Percentiles rank a stretch among this genome's conserved stretches.
Conservation (phyloP, 2,888 invertebrate genomes). For the Camptogramma bilineatum region DNA sequence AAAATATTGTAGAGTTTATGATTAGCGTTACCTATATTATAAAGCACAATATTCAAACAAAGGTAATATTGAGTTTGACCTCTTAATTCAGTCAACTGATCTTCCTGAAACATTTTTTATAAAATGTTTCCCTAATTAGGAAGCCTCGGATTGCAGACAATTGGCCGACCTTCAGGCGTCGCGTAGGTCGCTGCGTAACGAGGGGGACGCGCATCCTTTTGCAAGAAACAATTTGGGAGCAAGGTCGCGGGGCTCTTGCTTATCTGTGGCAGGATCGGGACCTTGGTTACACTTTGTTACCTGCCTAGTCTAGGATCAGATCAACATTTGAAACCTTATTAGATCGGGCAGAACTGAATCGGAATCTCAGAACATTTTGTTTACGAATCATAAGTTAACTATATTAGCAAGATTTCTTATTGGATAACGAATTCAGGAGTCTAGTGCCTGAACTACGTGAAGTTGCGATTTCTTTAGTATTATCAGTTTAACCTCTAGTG, state of each 20-base stretch:
- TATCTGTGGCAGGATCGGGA: background rate
- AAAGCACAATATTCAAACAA: background rate
- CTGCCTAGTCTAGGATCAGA: background rate
- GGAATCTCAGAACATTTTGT: background rate
- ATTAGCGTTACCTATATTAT: background rate
- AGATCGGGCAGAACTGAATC: background rate
- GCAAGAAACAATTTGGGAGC: constrained; percentile 51
- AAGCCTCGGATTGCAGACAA: constrained; percentile 39
- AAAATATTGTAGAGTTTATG: background rate
- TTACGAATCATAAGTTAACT: too few species aligned
- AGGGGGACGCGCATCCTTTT: constrained; percentile 46
- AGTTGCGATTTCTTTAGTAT: too few species aligned
- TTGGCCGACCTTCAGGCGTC: constrained; percentile 33
- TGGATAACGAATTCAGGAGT: too few species aligned
- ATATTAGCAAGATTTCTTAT: too few species aligned
- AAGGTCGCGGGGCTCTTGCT: constrained; percentile 44
- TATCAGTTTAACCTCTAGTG: too few species aligned
- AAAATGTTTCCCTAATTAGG: constrained; percentile 28
- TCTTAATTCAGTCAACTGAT: background rate
- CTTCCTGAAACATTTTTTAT: background rate
- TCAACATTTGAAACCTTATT: background rate
- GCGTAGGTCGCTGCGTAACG: constrained; percentile 28
- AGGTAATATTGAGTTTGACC: background rate
- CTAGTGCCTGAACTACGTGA: too few species aligned
- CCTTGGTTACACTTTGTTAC: constrained; percentile 6